A percentile compares a stretch with the other conserved stretches of the same genome.
Conservation (phyloP, 2,113 vertebrate genomes). For the Accipiter virgatus region DNA sequence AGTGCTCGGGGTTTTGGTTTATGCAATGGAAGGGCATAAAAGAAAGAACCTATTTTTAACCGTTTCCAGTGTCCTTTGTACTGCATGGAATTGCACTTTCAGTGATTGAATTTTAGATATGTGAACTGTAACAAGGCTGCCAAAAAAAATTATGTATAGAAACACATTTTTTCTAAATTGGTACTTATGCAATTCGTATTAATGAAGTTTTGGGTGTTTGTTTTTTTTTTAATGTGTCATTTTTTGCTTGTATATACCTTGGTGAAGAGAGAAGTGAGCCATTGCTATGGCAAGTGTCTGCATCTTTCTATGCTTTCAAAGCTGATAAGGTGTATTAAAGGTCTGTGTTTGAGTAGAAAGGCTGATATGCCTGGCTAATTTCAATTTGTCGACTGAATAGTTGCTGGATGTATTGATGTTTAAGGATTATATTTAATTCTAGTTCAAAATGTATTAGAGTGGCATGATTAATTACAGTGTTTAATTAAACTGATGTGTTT, state of each 20-base stretch:
- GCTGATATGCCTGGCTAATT: neutral
- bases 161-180: neutral
- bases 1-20: neutral
- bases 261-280: neutral
- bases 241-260: neutral
- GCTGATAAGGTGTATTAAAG: neutral
- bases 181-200: neutral
- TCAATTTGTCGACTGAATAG: neutral
- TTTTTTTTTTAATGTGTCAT: neutral
- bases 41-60: neutral
- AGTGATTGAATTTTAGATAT: neutral
- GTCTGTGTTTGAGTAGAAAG: neutral
- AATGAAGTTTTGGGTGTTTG: neutral
- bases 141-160: neutral
- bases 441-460: neutral
- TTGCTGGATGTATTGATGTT: neutral
- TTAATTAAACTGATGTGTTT: neutral
- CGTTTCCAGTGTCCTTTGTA: neutral
- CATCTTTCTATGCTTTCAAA: neutral
- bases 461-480: neutral
- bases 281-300: neutral
- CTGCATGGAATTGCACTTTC: neutral
- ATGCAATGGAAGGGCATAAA: neutral
- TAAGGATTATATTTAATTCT: neutral
- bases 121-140: neutral